Conservation (phyloP, 2,797 vertebrate genomes). For the Sebastes hubbsi region DNA sequence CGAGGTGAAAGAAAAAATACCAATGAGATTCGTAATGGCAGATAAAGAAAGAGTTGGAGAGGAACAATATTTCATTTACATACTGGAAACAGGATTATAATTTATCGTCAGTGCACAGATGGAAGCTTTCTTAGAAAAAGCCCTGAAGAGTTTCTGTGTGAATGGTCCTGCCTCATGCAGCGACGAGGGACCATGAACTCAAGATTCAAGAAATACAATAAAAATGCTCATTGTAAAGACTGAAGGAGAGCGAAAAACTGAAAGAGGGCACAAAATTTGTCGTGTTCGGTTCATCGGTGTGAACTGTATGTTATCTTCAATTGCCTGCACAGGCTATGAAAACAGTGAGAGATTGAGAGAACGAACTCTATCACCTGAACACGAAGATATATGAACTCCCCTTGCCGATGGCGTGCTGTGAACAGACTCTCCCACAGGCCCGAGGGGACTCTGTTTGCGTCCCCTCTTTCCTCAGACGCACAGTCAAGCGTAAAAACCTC, state of each 20-base stretch:
- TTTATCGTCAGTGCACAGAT: conserved; percentile 13
- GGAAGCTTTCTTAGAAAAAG: conserved; percentile 27
- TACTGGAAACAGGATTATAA: conserved; percentile 23
- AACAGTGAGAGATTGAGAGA: conserved; percentile 3
- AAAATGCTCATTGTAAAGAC: conserved; percentile 2
- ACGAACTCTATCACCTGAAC: conserved; percentile 13
- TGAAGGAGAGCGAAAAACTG: not conserved
- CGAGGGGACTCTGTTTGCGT: conserved; percentile 19
- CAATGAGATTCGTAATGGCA: conserved; percentile 23
- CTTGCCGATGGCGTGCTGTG: conserved; percentile 1
- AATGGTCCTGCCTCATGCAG: not conserved
- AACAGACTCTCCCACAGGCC: conserved; percentile 39
- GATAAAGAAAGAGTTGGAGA: conserved; percentile 27
- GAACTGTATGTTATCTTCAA: conserved; percentile 7
- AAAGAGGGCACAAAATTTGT: not conserved
- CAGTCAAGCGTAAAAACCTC: conserved; percentile 50
- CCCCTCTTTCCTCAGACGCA: conserved; percentile 40
- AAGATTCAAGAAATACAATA: conserved; percentile 14
- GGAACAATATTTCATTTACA: conserved; percentile 30
- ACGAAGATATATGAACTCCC: conserved; percentile 24
- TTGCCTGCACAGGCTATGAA: conserved; percentile 1
- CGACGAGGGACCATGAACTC: not conserved
- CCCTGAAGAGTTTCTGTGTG: conserved; percentile 7
- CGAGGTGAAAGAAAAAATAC: conserved; percentile 12
- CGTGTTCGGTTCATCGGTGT: conserved; percentile 8